Conservation (phyloP, 2,797 vertebrate genomes). For the Brachyalestes nurse region DNA sequence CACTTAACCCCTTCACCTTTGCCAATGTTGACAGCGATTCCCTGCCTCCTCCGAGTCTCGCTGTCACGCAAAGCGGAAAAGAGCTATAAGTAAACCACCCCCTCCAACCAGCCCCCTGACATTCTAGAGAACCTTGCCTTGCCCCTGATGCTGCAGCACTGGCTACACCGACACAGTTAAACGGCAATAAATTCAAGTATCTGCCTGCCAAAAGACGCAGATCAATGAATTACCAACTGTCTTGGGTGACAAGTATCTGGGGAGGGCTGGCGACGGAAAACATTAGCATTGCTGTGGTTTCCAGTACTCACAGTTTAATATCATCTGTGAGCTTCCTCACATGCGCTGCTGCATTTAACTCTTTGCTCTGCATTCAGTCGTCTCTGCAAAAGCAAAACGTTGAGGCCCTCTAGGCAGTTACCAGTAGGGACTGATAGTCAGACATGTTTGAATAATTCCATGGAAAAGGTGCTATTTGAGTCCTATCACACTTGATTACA, state of each 20-base stretch:
- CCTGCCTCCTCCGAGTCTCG: constrained; percentile 49
- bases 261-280: constrained; percentile 52
- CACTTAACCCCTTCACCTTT: constrained; percentile 58
- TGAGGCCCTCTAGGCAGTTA: no score
- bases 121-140: constrained; percentile 24
- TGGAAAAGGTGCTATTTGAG: no score
- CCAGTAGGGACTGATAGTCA: not conserved
- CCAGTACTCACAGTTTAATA: constrained; percentile 53
- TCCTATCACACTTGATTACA: no score
- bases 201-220: constrained; percentile 34
- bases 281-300: constrained; percentile 62
- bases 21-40: constrained; percentile 53
- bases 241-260: constrained; percentile 52
- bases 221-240: constrained; percentile 46
- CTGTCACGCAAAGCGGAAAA: constrained; percentile 49
- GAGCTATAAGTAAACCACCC: constrained; percentile 46
- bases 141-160: constrained; percentile 27
- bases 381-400: not conserved
- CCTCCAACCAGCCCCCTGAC: constrained; percentile 25
- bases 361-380: constrained; percentile 1
- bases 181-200: constrained; percentile 46
- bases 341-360: constrained; percentile 37
- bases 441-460: not conserved
- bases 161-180: constrained; percentile 48
- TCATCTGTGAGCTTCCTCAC: constrained; percentile 51